Conservation (phyloP, 2,113 vertebrate genomes). For the Vireo altiloquus region DNA sequence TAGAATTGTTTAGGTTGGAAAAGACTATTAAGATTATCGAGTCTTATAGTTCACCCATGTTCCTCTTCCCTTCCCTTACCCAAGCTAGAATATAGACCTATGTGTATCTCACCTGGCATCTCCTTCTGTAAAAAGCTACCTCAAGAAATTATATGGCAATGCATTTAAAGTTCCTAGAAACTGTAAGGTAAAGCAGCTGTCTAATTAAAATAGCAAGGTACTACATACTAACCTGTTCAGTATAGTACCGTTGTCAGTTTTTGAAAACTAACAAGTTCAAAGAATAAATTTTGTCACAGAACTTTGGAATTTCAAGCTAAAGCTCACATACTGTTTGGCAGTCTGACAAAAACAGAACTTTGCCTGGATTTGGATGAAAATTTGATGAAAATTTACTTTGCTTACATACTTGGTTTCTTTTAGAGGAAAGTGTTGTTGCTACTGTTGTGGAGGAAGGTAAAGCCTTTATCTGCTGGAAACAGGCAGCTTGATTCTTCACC, state of each 20-base stretch:
- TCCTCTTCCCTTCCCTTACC: background rate
- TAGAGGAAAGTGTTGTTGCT: background rate
- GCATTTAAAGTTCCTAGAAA: background rate
- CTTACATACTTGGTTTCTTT: background rate
- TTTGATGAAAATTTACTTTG: background rate
- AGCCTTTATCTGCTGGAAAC: background rate
- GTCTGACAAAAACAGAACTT: background rate
- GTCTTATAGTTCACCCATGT: background rate
- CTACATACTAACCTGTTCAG: background rate
- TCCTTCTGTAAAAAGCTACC: background rate
- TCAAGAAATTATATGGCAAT: background rate
- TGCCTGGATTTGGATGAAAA: background rate
- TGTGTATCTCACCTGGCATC: background rate
- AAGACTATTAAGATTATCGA: background rate
- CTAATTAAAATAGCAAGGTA: background rate
- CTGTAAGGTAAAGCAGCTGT: background rate
- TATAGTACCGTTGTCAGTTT: background rate
- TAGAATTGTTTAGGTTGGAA: background rate
- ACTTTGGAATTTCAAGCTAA: background rate
- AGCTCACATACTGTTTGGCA: background rate
- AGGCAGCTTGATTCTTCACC: background rate
- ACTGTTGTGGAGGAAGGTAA: background rate
- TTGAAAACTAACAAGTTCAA: background rate
- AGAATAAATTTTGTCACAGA: background rate
- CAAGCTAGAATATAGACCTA: background rate